A percentile compares a stretch with the other conserved stretches of the same genome.
Conservation (phyloP, 1,140 invertebrate genomes). For the Drosophila nebulosa region DNA sequence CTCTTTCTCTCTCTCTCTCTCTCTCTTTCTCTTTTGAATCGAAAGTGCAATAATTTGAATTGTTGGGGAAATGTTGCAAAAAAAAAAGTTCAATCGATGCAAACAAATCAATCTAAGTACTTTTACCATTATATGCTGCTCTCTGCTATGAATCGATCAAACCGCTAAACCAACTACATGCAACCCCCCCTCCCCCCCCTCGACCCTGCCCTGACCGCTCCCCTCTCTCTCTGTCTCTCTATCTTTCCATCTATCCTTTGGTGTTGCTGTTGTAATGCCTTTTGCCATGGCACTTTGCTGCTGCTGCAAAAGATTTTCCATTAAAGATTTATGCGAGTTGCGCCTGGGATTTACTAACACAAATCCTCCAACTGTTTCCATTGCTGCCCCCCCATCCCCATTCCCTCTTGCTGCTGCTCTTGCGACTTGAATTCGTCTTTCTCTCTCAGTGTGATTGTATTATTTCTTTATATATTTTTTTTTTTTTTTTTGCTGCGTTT, state of each 20-base stretch:
- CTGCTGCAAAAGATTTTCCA: slow-evolving; percentile 33
- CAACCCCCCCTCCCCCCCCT: neutral
- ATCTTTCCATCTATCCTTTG: neutral
- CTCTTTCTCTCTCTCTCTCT: too few relatives aligned
- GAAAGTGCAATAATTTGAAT: neutral
- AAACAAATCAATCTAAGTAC: slow-evolving; percentile 2
- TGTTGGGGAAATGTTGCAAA: neutral
- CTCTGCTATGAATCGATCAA: neutral
- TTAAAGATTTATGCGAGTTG: slow-evolving; percentile 57
- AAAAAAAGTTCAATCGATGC: neutral
- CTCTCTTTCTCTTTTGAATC: too few relatives aligned
- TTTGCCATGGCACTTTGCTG: slow-evolving; percentile 1
- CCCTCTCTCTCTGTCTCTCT: neutral
- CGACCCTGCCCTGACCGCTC: neutral
- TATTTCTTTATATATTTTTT: slow-evolving; percentile 8
- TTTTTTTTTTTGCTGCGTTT: slow-evolving; percentile 21
- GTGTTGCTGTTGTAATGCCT: neutral
- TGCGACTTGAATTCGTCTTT: neutral
- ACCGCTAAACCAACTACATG: neutral
- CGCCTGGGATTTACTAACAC: slow-evolving; percentile 36
- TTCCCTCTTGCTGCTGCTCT: neutral
- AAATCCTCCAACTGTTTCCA: slow-evolving; percentile 36
- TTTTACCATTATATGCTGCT: neutral
- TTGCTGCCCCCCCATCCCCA: too few relatives aligned
- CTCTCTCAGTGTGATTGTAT: neutral